phyloP scores from a whole-genome alignment of 1,140 invertebrate species.

The Anastrepha ludens region DNA sequence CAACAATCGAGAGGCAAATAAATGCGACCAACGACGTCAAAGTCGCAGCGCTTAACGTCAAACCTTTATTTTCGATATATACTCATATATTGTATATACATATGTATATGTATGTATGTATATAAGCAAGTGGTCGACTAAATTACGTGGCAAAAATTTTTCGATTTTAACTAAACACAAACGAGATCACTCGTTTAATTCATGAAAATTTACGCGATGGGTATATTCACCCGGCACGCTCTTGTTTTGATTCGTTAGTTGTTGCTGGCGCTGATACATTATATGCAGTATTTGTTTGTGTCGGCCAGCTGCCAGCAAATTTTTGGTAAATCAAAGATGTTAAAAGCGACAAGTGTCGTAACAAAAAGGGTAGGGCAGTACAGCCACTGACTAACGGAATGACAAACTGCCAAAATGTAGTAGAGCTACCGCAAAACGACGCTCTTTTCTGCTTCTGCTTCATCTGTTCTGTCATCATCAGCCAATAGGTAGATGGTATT shows the following conservation, averaged over 20 bases:
- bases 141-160: constrained; percentile 11
- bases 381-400: neutral
- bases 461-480: constrained; percentile 2
- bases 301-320: too few relatives aligned
- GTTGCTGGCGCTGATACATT: constrained; percentile 6
- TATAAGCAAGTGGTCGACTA: neutral
- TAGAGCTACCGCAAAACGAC: neutral
- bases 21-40: constrained; percentile 27
- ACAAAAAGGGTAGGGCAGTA: neutral
- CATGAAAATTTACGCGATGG: constrained; percentile 61
- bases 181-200: constrained; percentile 70
- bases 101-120: neutral
- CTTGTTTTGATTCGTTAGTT: neutral
- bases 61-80: constrained; percentile 3
- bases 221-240: neutral
- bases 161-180: neutral
- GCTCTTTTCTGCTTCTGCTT: neutral
- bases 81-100: neutral
- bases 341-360: neutral
- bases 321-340: neutral
- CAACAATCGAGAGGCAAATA: neutral
- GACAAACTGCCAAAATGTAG: neutral
- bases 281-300: neutral
- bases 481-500: constrained; percentile 7
- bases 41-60: neutral